Evolutionary conservation across 2,113 vertebrate species (phyloP).

Genomic region (Apeltes quadracus): DNA sequence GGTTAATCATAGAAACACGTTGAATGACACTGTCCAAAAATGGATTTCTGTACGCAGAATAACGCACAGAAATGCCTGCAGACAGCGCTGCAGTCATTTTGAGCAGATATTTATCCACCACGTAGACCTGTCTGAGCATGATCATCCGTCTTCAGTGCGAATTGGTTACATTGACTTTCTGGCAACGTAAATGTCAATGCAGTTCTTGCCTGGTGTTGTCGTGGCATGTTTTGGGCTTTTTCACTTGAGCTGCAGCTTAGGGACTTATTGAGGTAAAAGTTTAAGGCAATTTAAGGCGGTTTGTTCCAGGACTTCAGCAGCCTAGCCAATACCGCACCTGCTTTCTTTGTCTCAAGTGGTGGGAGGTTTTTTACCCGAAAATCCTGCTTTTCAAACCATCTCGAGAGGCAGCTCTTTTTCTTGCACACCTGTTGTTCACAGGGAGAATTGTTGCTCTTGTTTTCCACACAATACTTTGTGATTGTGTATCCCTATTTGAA

Average conservation of each 20-base stretch:
- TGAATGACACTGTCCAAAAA: background rate
- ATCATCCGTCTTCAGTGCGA: background rate
- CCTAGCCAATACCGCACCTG: conserved; percentile 29
- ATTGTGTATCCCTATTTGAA: conserved; percentile 12
- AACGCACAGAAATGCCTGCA: background rate
- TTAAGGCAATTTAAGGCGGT: conserved; percentile 6
- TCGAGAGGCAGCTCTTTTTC: conserved; percentile 51
- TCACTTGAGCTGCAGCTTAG: conserved; percentile 1
- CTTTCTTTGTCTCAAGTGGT: conserved; percentile 42
- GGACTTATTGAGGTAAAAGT: conserved; percentile 26
- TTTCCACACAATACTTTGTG: conserved; percentile 12
- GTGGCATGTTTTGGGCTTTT: background rate
- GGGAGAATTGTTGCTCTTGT: conserved; percentile 48
- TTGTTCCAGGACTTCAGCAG: conserved; percentile 31
- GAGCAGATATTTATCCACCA: background rate
- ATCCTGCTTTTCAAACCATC: conserved; percentile 47
- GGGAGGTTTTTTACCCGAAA: conserved; percentile 20
- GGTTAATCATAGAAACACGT: background rate
- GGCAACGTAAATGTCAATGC: background rate
- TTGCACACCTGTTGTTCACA: conserved; percentile 53
- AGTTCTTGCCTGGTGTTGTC: background rate
- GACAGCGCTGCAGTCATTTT: background rate
- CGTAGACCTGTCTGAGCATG: background rate
- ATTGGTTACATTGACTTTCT: background rate
- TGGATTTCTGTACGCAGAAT: background rate